Evolutionary conservation across 2,888 invertebrate genomes (phyloP).

Genomic region (Amphipoea oculea): DNA sequence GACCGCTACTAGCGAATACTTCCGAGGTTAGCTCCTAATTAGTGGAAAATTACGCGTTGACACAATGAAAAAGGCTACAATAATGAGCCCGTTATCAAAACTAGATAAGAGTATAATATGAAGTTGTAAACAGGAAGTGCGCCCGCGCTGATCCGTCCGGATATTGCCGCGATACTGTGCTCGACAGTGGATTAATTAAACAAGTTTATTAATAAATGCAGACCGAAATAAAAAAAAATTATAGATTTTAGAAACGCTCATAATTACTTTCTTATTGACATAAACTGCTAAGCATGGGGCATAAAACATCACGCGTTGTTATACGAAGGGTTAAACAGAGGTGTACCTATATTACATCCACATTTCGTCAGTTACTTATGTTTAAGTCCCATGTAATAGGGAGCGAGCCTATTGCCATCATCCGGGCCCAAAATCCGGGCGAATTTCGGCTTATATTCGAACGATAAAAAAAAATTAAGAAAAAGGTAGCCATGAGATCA

Average conservation of each 20-base stretch:
- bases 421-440: too few relatives aligned
- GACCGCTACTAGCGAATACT: background rate
- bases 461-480: background rate
- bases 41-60: constrained; percentile 40
- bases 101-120: constrained; percentile 46
- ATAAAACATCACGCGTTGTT: too few relatives aligned
- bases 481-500: too few relatives aligned
- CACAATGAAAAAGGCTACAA: constrained; percentile 38
- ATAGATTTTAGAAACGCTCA: background rate
- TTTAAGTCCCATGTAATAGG: too few relatives aligned
- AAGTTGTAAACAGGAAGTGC: constrained; percentile 62
- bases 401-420: too few relatives aligned
- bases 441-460: background rate
- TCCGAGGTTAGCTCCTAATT: background rate
- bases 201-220: constrained; percentile 20
- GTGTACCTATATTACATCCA: too few relatives aligned
- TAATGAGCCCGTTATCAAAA: constrained; percentile 39
- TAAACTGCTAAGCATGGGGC: too few relatives aligned
- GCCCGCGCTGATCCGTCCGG: constrained; percentile 51
- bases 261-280: background rate
- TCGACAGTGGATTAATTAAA: constrained; percentile 5
- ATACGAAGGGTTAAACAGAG: too few relatives aligned
- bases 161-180: constrained; percentile 51
- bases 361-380: too few relatives aligned
- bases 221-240: background rate